Evolutionary conservation across 2,113 vertebrate genomes (phyloP), one percentile per base, ranked within the genome.

Genomic region (Gymnobelideus leadbeateri): DNA sequence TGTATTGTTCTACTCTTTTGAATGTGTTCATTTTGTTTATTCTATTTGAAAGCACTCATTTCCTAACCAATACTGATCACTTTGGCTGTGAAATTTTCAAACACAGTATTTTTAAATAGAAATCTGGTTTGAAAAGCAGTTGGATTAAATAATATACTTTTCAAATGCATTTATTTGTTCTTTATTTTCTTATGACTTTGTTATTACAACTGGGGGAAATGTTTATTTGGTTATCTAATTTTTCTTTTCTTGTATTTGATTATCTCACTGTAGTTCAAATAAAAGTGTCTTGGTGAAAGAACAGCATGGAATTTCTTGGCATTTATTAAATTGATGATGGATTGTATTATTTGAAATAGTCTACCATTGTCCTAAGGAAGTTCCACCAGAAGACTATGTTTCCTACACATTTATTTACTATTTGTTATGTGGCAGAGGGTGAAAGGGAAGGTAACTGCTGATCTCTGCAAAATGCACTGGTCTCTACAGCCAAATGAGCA

Each of bases 281-380:
- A 99, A 99, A 99, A 98, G 46, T 96, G 98, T 96, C 96, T 95
- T 98, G 97, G 91, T 98, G 97, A 98, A 91, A 52, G 47, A 91
- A 52, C 94, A 84, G 61, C n/a, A 93, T 51, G 54, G 12, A 9
- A 8, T 95, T 93, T 92, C 91, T 96, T 95, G 95, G 55, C 50
- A 92, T 21, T 93, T 95, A 92, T 96, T 90, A 90, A 49, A 90
- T 97, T 93, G 52, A 26, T 54, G 61, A 50, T 51, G 37, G 50
- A 68, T 92, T 43, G 89, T 3, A 26, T 37, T 2, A 53, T 61
- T n/a, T 97, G 26, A 91, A 94, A 89, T 91, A 46, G 12, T 49
- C 6, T 49, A 8, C 51, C 37, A 68, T 54, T 89, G 90, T 37
- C 89, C 43, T 68, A 90, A 51, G 92, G 23, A 24, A 95, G n/a